Conservation (phyloP, 2,888 invertebrate genomes). For the Adelognathus sp. region DNA sequence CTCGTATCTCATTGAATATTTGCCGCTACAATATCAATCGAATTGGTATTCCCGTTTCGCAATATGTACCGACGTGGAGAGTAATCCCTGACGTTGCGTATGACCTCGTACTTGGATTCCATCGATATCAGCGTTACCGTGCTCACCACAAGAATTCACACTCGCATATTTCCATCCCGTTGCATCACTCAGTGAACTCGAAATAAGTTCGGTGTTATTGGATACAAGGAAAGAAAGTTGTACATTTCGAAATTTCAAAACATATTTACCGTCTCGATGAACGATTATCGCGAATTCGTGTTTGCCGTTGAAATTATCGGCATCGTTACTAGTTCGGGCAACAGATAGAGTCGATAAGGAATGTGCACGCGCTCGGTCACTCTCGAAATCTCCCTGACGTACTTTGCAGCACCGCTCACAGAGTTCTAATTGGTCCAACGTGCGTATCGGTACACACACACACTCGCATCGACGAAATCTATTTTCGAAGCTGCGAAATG, state of each 20-base stretch:
- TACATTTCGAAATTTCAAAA: too few species aligned
- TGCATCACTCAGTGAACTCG: not conserved
- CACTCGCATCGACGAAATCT: not conserved
- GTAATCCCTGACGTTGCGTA: not conserved
- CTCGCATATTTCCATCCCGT: constrained; percentile 25
- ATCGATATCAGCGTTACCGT: constrained; percentile 27
- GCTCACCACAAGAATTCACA: not conserved
- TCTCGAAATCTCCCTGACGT: not conserved
- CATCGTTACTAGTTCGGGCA: not conserved
- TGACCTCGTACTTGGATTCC: constrained; percentile 29
- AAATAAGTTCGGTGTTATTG: not conserved
- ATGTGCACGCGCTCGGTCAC: not conserved
- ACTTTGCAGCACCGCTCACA: not conserved
- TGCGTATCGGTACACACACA: too few species aligned
- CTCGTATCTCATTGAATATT: not conserved
- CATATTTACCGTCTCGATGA: not conserved
- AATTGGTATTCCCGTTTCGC: not conserved
- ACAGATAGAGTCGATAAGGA: constrained; percentile 2
- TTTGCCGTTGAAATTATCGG: not conserved
- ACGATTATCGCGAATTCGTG: not conserved
- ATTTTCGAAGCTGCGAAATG: constrained; percentile 11
- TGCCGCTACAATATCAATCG: not conserved
- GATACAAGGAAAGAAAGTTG: not conserved
- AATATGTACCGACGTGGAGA: not conserved
- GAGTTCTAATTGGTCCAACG: not conserved